These are phyloP conservation scores for Stegophylla sp. DNA, from an alignment of 2,888 invertebrate species.

Conservation along the genomic window DNA sequence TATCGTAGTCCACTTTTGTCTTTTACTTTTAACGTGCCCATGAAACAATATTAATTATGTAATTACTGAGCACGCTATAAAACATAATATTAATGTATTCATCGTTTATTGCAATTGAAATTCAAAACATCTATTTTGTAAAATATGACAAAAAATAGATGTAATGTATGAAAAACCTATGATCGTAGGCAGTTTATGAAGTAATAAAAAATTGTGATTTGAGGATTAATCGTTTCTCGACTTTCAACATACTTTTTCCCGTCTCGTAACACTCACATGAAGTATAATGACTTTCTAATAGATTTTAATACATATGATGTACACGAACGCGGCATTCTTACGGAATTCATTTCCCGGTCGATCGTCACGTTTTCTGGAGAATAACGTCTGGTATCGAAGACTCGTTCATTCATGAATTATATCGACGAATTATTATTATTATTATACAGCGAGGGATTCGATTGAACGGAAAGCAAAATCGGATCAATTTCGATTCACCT, in stretches of 20 bases:
- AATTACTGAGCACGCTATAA: not conserved
- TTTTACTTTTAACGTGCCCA: not conserved
- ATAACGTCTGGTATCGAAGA: not conserved
- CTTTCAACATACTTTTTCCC: not conserved
- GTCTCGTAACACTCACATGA: not conserved
- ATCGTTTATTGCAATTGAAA: conserved; percentile 11
- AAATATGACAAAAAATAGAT: no score
- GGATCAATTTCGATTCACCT: conserved; percentile 57
- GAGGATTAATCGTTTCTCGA: not conserved
- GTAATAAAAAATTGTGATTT: not conserved
- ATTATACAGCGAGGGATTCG: not conserved
- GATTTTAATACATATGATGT: not conserved
- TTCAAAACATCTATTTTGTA: conserved; percentile 21
- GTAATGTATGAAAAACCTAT: not conserved
- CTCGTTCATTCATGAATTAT: conserved; percentile 39
- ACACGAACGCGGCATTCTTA: not conserved
- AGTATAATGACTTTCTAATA: not conserved
- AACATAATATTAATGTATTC: not conserved
- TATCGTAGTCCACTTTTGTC: not conserved
- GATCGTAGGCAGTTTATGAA: not conserved
- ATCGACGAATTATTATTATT: conserved; percentile 33
- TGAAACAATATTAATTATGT: not conserved
- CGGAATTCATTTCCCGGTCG: not conserved
- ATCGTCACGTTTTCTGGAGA: not conserved
- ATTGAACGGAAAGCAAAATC: conserved; percentile 53